These are phyloP conservation scores for Nothura maculosa DNA, from an alignment of 2,797 vertebrate species.

Conservation along the genomic window DNA sequence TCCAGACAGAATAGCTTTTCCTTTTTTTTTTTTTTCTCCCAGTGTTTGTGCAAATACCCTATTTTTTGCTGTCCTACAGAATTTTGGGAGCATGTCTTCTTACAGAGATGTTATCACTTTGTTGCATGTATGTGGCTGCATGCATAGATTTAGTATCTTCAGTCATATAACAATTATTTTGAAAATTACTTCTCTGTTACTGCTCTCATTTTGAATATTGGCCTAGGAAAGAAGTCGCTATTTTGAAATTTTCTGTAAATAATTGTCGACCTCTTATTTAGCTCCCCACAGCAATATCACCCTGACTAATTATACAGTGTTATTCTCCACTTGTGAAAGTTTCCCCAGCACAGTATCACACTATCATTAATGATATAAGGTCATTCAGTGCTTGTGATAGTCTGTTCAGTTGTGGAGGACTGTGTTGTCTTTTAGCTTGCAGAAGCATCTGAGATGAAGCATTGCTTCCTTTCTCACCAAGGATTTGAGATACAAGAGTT, in stretches of 20 bases:
- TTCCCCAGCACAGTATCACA: rapidly evolving
- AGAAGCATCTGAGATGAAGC: background rate
- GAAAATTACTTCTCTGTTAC: background rate
- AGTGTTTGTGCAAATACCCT: no score
- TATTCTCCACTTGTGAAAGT: background rate
- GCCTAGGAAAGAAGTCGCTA: background rate
- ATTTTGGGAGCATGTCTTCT: background rate
- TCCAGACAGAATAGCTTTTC: background rate
- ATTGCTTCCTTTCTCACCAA: background rate
- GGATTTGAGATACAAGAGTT: background rate
- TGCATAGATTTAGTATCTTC: background rate
- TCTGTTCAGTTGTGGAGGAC: background rate
- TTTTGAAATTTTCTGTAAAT: background rate
- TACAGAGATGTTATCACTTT: background rate
- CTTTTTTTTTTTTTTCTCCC: no score
- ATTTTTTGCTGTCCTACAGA: background rate
- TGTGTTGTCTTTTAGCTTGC: background rate
- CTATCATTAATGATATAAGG: background rate
- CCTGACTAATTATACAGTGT: background rate
- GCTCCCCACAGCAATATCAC: rapidly evolving
- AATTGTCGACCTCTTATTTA: background rate
- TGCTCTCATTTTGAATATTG: background rate
- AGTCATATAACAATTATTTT: background rate
- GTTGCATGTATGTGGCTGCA: background rate
- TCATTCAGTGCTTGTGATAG: background rate